Base-by-base conservation (phyloP, 1,140 invertebrate species). In the Eubasilissa regina region DNA sequence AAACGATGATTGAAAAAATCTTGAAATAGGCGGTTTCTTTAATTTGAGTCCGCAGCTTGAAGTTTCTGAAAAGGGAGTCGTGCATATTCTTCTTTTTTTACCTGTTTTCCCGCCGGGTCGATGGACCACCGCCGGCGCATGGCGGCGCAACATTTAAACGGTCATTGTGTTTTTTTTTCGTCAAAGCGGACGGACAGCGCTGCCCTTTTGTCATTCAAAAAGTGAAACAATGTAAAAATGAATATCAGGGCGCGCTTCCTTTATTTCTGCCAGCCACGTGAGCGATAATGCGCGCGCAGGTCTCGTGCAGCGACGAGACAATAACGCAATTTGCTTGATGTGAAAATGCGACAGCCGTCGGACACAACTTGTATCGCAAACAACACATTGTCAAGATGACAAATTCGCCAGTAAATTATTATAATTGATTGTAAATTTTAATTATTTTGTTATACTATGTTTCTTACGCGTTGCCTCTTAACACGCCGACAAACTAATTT, bases 151-250 rank as follows among this genome's bases (percentile, higher is more conserved):
- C 58, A n/a, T n/a, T 12, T n/a, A 15, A 1, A n/a, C 19, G n/a
- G n/a, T 21, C n/a, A 55, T 13, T 55, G 51, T 55, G 17, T n/a
- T 1, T 43, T 21, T 64, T 64, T 64, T 64, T 43, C 60, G 25
- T 25, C 60, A 12, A 25, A 44, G 60, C n/a, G 21, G 60, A 64
- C 60, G 13, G 60, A 44, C 21, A 64, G 6, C 45, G 8, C 4
- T 4, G 66, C 12, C 11, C 66, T 70, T 70, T 70, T 17, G 66
- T 70, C 66, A 70, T 70, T 43, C 66, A 47, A 70, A 70, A 48
- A 3, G 43, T 47, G 15, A 10, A 70, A 51, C 66, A 70, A 48
- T 70, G 66, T 19, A 13, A 10, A 12, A 56, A 19, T 11, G n/a
- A 17, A 11, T 56, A 56, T 56, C 53, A 19, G 53, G 53, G 15